Conservation (phyloP, 2,888 invertebrate genomes). For the Caenorhabditis imperialis region DNA sequence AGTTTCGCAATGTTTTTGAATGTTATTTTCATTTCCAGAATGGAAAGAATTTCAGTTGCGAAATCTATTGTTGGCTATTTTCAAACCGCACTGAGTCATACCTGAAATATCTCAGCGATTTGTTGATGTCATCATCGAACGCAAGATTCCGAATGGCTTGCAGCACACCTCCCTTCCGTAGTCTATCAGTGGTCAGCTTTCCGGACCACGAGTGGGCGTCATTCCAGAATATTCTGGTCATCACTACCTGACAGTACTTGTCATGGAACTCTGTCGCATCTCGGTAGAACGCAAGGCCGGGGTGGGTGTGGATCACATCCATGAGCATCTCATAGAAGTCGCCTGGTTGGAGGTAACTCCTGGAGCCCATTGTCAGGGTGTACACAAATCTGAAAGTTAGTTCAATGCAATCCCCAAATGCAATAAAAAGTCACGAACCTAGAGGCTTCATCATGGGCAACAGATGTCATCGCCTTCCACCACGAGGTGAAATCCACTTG, state of each 20-base stretch:
- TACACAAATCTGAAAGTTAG: conserved; percentile 81
- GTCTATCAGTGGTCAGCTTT: conserved; percentile 88
- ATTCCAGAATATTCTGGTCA: conserved; percentile 96
- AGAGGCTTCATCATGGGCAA: conserved; percentile 75
- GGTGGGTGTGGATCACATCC: conserved; percentile 90
- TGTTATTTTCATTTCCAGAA: too few species aligned
- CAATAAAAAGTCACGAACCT: conserved; percentile 55
- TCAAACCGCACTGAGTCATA: too few species aligned
- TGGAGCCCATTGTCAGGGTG: conserved; percentile 76
- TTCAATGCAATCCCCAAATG: background rate
- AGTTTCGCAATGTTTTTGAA: too few species aligned
- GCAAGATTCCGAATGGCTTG: conserved; percentile 69
- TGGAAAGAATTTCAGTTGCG: background rate
- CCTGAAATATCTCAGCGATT: conserved; percentile 65
- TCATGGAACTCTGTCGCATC: conserved; percentile 99
- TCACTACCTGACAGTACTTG: conserved; percentile 97
- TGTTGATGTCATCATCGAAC: conserved; percentile 71
- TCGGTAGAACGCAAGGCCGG: conserved; percentile 93
- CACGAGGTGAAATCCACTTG: conserved; percentile 67
- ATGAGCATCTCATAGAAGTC: conserved; percentile 90
- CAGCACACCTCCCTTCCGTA: conserved; percentile 88
- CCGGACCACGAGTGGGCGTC: conserved; percentile 98
- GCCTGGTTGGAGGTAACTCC: conserved; percentile 83
- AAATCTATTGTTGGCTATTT: background rate
- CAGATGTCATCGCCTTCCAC: conserved; percentile 72